phyloP scores from a whole-genome alignment of 1,140 invertebrate species.

The Tetragnatha versicolor region DNA sequence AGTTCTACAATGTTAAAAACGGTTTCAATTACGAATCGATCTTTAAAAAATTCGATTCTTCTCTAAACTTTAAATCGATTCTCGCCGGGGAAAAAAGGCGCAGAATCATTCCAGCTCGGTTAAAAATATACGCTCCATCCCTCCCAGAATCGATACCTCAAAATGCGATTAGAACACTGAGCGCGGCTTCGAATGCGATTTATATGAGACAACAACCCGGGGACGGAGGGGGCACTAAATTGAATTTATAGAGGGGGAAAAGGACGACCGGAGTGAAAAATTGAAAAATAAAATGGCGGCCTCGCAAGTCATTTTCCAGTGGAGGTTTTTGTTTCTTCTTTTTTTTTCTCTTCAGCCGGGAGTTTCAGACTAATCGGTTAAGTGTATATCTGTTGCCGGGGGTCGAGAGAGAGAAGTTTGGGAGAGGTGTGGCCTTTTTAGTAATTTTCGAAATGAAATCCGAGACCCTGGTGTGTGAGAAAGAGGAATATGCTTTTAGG shows the following conservation, averaged over 20 bases:
- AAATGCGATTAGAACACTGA: neutral
- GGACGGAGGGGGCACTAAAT: neutral
- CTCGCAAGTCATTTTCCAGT: no score
- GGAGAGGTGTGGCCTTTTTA: neutral
- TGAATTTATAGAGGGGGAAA: conserved; percentile 9
- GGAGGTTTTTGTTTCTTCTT: no score
- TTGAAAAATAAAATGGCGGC: conserved; percentile 7
- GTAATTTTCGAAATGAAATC: conserved; percentile 9
- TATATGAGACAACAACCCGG: no score
- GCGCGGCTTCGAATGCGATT: neutral
- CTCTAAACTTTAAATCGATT: no score
- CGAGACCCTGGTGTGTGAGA: neutral
- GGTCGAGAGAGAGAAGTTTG: neutral
- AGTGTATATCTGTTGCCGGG: neutral
- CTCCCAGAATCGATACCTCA: neutral
- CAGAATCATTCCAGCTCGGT: neutral
- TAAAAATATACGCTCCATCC: neutral
- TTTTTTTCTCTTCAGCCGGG: no score
- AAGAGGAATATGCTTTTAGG: no score
- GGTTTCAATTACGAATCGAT: no score
- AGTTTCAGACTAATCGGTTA: neutral
- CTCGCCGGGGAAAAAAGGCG: neutral
- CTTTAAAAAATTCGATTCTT: no score
- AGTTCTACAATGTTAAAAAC: no score
- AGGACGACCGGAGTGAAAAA: neutral